phyloP scores from a whole-genome alignment of 2,113 vertebrate genomes.

The Antechinus stuartii region DNA sequence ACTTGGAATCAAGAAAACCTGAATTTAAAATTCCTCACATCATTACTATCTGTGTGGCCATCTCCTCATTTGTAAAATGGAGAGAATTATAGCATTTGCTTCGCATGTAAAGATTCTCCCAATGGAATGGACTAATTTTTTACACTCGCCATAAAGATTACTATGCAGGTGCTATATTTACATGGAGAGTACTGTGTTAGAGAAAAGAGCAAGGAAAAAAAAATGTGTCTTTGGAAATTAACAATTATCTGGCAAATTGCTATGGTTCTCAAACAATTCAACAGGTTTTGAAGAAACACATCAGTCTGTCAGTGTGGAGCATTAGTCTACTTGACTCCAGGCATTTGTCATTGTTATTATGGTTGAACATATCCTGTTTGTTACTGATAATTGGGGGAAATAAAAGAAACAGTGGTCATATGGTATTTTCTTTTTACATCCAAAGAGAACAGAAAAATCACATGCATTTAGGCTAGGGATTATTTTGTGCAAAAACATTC shows the following conservation, averaged over 20 bases:
- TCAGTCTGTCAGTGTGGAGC: not conserved
- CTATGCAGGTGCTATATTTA: not conserved
- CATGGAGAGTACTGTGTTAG: not conserved
- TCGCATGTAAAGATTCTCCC: not conserved
- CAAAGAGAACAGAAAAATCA: conserved; percentile 25
- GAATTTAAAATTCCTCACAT: not conserved
- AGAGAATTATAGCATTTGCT: not conserved
- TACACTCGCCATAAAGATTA: not conserved
- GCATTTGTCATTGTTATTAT: conserved; percentile 48
- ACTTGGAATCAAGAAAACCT: not conserved
- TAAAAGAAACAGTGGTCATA: conserved; percentile 26
- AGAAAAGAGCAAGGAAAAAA: conserved; percentile 3
- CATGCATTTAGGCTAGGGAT: not conserved
- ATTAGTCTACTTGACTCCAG: conserved; percentile 27
- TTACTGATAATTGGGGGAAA: conserved; percentile 32
- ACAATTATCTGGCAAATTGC: conserved; percentile 25
- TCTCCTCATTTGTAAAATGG: not conserved
- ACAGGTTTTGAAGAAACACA: not conserved
- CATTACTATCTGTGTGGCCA: not conserved
- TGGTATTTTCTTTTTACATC: conserved; percentile 41
- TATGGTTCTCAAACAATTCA: not conserved
- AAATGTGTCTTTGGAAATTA: not conserved
- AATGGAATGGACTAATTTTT: not conserved
- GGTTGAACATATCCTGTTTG: conserved; percentile 43
- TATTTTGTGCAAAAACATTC: conserved; percentile 1